Base-by-base conservation (phyloP, 2,888 invertebrate species). In the Pristionchus maxplancki region DNA sequence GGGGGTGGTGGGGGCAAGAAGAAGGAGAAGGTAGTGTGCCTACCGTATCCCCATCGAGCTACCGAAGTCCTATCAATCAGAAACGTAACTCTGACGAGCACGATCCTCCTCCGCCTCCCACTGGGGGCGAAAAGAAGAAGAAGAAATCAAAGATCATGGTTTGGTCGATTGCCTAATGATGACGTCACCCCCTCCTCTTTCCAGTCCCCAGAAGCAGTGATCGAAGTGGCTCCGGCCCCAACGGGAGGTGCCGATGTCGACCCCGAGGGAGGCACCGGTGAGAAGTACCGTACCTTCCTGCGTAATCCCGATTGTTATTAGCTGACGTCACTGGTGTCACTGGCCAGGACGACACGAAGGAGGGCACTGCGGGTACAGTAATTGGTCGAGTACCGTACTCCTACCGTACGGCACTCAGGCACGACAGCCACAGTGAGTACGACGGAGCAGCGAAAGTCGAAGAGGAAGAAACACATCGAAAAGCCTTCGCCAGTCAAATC, bases 1-100 rank as follows among this genome's bases (percentile, higher is more conserved):
- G 74, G 5, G 37, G 71, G n/a, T n/a, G 74, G n/a, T 17, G 44
- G n/a, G n/a, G n/a, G 74, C 44, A 78, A 78, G 44, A 78, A 78
- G 74, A 40, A 31, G 64, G 31, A 64, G 17, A 64, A 78, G 44
- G 74, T 78, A 71, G 44, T 9, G 74, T 78, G 28, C 15, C 28
- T 64, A 64, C 67, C 31, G 15, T 37, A 11, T 3, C 37, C 37
- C 28, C 6, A n/a, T 44, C 74, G n/a, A n/a, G 17, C 62, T 62
- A 62, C 62, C 62, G 62, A n/a, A n/a, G n/a, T n/a, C n/a, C n/a
- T 62, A 71, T 44, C n/a, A 0, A 31, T 78, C 37, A 71, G 67
- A 71, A 71, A 31, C 67, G 67, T 15, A 28, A 71, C 37, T 71
- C 67, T 0, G 67, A 71, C 37, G 67, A 71, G 37, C 67, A 71